Evolutionary conservation across 2,113 vertebrate species (phyloP).

Genomic region (Menidia beryllina): DNA sequence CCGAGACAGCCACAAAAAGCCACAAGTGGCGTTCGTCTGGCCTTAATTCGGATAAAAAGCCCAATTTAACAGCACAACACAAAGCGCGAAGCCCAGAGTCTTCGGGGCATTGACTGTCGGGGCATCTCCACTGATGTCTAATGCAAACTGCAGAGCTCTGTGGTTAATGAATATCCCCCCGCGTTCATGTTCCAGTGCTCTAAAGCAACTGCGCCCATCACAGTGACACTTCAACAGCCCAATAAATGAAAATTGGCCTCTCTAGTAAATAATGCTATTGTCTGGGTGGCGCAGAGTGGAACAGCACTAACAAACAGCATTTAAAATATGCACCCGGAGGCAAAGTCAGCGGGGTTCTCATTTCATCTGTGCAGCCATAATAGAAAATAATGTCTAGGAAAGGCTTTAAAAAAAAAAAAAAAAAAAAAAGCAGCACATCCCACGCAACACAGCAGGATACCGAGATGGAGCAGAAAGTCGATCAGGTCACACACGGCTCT

Average conservation of each 20-base stretch:
- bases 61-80: slow-evolving; percentile 11
- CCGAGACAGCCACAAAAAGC: not conserved
- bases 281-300: slow-evolving; percentile 3
- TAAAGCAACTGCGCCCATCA: slow-evolving; percentile 10
- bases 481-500: not conserved
- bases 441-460: not conserved
- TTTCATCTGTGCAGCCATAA: not conserved
- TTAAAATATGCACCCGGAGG: not conserved
- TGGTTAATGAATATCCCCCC: not conserved
- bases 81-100: not conserved
- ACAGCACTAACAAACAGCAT: slow-evolving; percentile 4
- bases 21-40: not conserved
- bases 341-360: not conserved
- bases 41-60: slow-evolving; percentile 2
- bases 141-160: not conserved
- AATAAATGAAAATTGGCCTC: slow-evolving; percentile 2
- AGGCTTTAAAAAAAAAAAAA: too few relatives aligned
- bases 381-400: not conserved
- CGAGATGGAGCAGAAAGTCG: not conserved
- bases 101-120: not conserved
- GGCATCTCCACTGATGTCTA: slow-evolving; percentile 3
- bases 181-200: slow-evolving; percentile 2
- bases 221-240: slow-evolving; percentile 12
- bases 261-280: slow-evolving; percentile 8
- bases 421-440: too few relatives aligned